Conservation (phyloP, 2,113 vertebrate species). For the Lycaon pictus region DNA sequence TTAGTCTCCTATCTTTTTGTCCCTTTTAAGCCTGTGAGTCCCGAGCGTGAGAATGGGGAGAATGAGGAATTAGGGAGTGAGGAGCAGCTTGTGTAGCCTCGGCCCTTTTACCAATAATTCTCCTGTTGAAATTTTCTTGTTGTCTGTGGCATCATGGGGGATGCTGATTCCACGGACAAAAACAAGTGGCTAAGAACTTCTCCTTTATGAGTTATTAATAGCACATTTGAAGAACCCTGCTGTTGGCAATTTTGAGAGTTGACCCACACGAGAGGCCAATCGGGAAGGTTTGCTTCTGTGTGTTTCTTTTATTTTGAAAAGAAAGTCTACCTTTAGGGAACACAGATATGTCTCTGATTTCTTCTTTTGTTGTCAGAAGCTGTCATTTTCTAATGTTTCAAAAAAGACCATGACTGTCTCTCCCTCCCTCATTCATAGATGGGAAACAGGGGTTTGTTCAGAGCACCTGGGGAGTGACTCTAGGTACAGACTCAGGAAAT, state of each 20-base stretch:
- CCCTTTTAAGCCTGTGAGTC: background rate
- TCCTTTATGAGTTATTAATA: background rate
- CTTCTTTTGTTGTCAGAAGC: background rate
- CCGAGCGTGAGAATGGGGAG: background rate
- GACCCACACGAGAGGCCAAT: background rate
- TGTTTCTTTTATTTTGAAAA: slow-evolving; percentile 14
- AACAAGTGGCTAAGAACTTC: background rate
- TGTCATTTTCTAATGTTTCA: slow-evolving; percentile 37
- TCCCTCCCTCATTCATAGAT: background rate
- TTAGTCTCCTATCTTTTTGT: background rate
- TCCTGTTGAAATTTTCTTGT: background rate
- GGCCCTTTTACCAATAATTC: background rate
- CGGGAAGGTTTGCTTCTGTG: background rate
- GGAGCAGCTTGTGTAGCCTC: background rate
- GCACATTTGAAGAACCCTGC: background rate
- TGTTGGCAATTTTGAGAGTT: background rate
- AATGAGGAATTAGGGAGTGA: background rate
- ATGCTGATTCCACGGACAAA: background rate
- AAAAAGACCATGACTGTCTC: background rate
- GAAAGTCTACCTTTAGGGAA: background rate
- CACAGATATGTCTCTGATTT: slow-evolving; percentile 49
- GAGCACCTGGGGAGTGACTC: background rate
- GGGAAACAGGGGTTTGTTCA: background rate
- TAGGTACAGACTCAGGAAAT: background rate
- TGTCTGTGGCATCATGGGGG: background rate